A percentile compares a stretch with the other conserved stretches of the same genome.
phyloP scores from a whole-genome alignment of 2,113 vertebrate species.

The Acanthisitta chloris region DNA sequence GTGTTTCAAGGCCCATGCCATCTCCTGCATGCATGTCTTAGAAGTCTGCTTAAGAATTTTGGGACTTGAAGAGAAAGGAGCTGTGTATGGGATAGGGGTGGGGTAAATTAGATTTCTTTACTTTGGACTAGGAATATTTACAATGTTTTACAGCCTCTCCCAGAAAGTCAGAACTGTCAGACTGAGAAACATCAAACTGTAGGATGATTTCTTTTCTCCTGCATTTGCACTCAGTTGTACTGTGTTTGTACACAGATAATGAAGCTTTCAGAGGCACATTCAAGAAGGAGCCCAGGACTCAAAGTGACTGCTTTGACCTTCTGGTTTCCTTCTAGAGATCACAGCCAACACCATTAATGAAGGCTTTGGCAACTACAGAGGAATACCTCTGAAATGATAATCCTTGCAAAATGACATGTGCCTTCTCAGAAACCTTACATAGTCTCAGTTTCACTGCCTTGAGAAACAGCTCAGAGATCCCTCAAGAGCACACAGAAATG shows the following conservation, averaged over 20 bases:
- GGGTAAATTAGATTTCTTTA: background rate
- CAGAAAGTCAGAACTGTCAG: background rate
- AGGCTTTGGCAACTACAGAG: background rate
- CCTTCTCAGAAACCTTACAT: background rate
- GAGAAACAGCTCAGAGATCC: background rate
- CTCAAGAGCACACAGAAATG: background rate
- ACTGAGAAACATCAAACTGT: background rate
- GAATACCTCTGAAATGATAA: background rate
- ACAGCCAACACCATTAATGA: background rate
- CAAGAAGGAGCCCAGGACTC: background rate
- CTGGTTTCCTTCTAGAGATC: background rate
- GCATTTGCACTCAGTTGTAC: background rate
- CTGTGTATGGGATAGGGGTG: accelerated
- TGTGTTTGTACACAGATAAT: background rate
- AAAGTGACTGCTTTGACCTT: background rate
- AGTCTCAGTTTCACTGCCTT: background rate
- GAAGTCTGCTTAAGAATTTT: background rate
- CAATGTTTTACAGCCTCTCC: background rate
- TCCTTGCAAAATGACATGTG: background rate
- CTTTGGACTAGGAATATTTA: background rate
- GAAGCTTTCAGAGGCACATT: background rate
- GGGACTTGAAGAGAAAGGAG: background rate
- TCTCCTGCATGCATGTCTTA: background rate
- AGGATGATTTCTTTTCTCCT: background rate
- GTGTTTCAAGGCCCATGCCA: background rate